These are phyloP conservation scores for Borostomias antarcticus DNA, from an alignment of 2,797 vertebrate genomes.

Conservation along the genomic window DNA sequence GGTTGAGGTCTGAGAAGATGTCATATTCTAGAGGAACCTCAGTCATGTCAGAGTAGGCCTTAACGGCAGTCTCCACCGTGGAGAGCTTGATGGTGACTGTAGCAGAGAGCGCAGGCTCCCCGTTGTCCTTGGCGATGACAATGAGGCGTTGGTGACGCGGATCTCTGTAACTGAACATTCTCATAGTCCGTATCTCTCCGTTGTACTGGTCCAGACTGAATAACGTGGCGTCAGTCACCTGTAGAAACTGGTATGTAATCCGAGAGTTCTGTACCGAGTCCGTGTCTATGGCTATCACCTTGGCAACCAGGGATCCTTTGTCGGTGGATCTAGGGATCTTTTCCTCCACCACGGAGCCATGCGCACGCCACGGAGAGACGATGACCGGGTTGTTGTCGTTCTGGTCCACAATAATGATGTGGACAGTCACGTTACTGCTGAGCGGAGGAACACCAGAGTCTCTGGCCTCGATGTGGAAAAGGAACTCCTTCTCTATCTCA, in stretches of 20 bases:
- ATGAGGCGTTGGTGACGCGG: conserved; percentile 23
- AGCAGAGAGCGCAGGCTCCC: conserved; percentile 35
- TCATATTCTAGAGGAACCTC: conserved; percentile 28
- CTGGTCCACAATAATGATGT: conserved; percentile 36
- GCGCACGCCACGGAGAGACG: conserved; percentile 23
- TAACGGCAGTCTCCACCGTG: conserved; percentile 21
- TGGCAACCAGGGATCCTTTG: conserved; percentile 38
- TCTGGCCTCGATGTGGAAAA: conserved; percentile 38
- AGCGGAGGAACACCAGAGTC: conserved; percentile 40
- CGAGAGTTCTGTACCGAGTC: conserved; percentile 45
- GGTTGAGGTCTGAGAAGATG: conserved; percentile 29
- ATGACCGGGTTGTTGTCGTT: conserved; percentile 44
- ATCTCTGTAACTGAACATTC: conserved; percentile 31
- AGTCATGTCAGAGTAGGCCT: conserved; percentile 21
- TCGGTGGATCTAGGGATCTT: conserved; percentile 35
- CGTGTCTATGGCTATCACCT: conserved; percentile 42
- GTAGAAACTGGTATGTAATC: conserved; percentile 32
- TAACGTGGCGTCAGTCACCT: conserved; percentile 19
- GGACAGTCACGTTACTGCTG: conserved; percentile 25
- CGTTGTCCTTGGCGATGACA: conserved; percentile 33
- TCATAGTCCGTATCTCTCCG: conserved; percentile 32
- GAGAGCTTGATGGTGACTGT: conserved; percentile 38
- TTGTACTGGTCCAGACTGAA: conserved; percentile 36
- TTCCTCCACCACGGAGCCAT: conserved; percentile 25
- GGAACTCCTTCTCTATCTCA: conserved; percentile 35